These are phyloP conservation scores for Liparis tanakae DNA, from an alignment of 2,797 vertebrate species.

Conservation along the genomic window DNA sequence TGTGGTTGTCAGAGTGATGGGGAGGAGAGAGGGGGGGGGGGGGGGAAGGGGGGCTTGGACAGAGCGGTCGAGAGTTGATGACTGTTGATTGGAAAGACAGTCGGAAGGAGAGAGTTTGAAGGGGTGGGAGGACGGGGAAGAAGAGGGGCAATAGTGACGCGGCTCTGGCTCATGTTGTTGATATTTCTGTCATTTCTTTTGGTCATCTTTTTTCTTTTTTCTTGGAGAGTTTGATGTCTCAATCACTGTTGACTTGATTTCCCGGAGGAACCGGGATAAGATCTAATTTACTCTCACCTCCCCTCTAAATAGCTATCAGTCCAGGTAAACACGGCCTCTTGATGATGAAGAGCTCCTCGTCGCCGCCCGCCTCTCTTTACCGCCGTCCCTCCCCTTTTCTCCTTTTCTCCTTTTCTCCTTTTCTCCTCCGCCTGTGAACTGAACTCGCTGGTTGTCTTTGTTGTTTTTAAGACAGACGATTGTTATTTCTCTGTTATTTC, in stretches of 20 bases:
- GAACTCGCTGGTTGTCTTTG: conserved; percentile 52
- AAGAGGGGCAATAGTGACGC: conserved; percentile 20
- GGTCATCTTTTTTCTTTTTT: conserved; percentile 21
- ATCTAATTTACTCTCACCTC: conserved; percentile 53
- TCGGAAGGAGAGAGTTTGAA: background rate
- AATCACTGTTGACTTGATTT: conserved; percentile 37
- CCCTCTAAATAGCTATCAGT: conserved; percentile 60
- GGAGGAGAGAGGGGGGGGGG: background rate
- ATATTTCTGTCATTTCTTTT: conserved; percentile 67
- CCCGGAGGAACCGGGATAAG: conserved; percentile 45
- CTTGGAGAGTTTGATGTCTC: conserved; percentile 39
- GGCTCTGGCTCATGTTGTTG: conserved; percentile 45
- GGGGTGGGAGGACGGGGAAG: conserved; percentile 9
- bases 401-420: conserved; percentile 43
- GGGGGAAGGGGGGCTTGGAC: conserved; percentile 1
- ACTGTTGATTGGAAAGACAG: conserved; percentile 23
- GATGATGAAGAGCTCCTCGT: conserved; percentile 53
- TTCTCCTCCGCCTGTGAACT: conserved; percentile 59
- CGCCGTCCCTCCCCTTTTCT: conserved; percentile 21
- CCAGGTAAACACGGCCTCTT: conserved; percentile 55
- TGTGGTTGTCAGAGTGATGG: conserved; percentile 51
- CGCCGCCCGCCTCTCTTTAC: conserved; percentile 37
- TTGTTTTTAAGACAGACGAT: conserved; percentile 50
- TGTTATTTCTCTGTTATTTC: conserved; percentile 64
- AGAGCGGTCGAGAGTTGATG: conserved; percentile 1